These are phyloP conservation scores for Actinemys pallida DNA, from an alignment of 2,113 vertebrate species.

Conservation along the genomic window DNA sequence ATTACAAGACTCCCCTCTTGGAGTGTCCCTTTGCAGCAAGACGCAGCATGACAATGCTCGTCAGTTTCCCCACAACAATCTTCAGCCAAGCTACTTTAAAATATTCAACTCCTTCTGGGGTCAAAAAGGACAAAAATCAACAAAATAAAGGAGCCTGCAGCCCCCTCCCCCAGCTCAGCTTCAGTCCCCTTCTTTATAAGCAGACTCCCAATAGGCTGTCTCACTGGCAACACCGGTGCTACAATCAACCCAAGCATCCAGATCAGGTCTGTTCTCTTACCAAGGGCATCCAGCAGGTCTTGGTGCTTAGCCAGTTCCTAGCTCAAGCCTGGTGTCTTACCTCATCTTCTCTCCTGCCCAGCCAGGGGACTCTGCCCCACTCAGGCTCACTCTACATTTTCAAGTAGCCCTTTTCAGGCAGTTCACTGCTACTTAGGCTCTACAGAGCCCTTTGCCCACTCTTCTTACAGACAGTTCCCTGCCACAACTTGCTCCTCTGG, in stretches of 20 bases:
- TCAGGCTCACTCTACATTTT: not conserved
- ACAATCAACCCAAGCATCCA: not conserved
- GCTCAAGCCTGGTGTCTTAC: not conserved
- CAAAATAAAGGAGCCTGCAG: not conserved
- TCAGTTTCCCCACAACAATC: not conserved
- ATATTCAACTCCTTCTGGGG: not conserved
- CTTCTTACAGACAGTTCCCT: not conserved
- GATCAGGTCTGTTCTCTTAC: not conserved
- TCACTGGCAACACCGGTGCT: not conserved
- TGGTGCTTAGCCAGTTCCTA: not conserved
- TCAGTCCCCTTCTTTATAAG: not conserved
- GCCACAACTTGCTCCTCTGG: not conserved
- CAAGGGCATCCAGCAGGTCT: not conserved
- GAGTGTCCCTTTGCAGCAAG: not conserved
- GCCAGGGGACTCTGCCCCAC: not conserved
- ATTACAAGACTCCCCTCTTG: not conserved
- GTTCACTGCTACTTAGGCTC: not conserved
- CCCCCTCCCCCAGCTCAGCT: accelerated
- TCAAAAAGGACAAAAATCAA: not conserved
- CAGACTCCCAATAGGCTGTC: not conserved
- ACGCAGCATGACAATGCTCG: not conserved
- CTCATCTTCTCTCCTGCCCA: no score
- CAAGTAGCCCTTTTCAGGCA: not conserved
- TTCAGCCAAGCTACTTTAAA: not conserved
- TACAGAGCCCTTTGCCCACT: not conserved